Evolutionary conservation across 2,113 vertebrate genomes (phyloP), one percentile per base, ranked within the genome.

Genomic region (Egretta garzetta): DNA sequence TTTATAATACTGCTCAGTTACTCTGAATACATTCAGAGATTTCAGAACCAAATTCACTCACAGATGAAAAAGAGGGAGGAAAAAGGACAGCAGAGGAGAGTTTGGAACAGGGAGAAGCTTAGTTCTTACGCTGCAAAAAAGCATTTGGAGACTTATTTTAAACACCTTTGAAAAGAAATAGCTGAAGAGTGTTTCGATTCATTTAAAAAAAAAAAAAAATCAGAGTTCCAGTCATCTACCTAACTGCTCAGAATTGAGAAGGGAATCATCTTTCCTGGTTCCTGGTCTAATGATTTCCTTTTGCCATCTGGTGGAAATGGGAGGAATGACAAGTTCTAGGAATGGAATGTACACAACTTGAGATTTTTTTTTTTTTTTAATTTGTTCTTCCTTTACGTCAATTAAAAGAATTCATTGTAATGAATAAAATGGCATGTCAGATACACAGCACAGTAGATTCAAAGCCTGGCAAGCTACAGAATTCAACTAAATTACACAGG

Each of bases 231-330:
- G 23, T 64, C 16, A 43, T 53, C 14, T 50, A 6, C 21, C 28
- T 88, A 39, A 39, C 27, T 8, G 14, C 47, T 85, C 22, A 22
- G 24, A 76, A 55, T 12, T 68, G 21, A 90, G 41, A 45, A 73
- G 17, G 24, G 17, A 60, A 22, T 37, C 0, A 0, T 52, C 26
- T 39, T 84, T 84, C 32, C 18, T 73, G 39, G 6, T 67, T 84
- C 32, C 18, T 80, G 39, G 6, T 67, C 7, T 74, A 35, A 43
- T 66, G 62, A 71, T 91, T 62, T 64, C 58, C 19, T 82, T 77
- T 75, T 92, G 97, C 96, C 96, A 91, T 92, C 96, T 97, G 53
- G 67, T 96, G 96, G 92, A 71, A 58, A 37, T n/a, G 21, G 27
- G 2, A 8, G 50, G 70, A 94, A 70, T 77, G n/a, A 89, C 83